Evolutionary conservation across 2,797 vertebrate genomes (phyloP).

Genomic region (Psittacula derbiana): DNA sequence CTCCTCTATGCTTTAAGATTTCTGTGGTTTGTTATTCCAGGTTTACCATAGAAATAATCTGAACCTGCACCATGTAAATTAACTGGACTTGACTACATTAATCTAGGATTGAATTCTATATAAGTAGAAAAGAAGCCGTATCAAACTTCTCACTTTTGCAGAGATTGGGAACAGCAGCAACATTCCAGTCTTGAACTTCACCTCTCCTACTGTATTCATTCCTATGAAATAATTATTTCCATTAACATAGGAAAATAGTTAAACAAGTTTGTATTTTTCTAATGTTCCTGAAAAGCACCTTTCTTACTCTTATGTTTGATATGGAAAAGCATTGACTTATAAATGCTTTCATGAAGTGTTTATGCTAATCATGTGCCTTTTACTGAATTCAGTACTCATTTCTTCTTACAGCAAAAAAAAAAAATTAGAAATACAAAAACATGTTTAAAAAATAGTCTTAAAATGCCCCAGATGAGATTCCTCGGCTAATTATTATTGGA

Average conservation of each 20-base stretch:
- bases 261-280: background rate
- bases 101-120: background rate
- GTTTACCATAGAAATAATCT: background rate
- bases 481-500: background rate
- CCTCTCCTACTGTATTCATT: background rate
- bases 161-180: background rate
- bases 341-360: background rate
- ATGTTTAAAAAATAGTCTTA: background rate
- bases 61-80: background rate
- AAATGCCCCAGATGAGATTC: background rate
- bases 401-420: background rate
- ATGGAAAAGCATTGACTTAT: background rate
- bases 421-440: background rate
- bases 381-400: background rate
- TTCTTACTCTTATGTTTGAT: background rate
- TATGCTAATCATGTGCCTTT: background rate
- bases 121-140: background rate
- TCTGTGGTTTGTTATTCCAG: background rate
- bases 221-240: background rate
- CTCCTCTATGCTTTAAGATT: background rate
- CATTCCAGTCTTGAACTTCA: background rate
- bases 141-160: background rate
- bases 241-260: fast-evolving
- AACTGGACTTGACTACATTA: background rate
- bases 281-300: background rate